Evolutionary conservation across 2,113 vertebrate genomes (phyloP).

Genomic region (Hiodon alosoides): DNA sequence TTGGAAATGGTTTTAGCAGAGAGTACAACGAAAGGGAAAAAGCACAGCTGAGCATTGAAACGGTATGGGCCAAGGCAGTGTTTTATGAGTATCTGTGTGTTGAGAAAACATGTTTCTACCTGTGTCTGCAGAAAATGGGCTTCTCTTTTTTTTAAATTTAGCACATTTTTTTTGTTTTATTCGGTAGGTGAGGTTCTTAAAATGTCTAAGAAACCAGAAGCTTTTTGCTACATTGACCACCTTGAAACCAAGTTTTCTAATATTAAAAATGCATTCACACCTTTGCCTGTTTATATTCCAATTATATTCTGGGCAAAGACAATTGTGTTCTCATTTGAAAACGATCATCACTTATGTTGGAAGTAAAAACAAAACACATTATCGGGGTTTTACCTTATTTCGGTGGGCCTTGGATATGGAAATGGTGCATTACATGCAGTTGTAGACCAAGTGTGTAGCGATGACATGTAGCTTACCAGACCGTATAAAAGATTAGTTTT

Average conservation of each 20-base stretch:
- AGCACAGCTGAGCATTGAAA: conserved; percentile 15
- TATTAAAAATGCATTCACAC: not conserved
- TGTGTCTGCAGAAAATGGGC: not conserved
- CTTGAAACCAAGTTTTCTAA: not conserved
- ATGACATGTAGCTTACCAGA: too few relatives aligned
- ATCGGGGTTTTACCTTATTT: not conserved
- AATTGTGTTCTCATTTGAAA: not conserved
- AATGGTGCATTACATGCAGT: not conserved
- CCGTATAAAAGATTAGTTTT: too few relatives aligned
- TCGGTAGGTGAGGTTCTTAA: not conserved
- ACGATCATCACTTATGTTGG: not conserved
- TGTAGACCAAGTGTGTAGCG: too few relatives aligned
- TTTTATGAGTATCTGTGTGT: not conserved
- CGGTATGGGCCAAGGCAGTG: not conserved
- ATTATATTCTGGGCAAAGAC: too few relatives aligned
- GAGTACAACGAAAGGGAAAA: conserved; percentile 21
- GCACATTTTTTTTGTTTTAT: not conserved
- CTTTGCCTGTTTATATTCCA: too few relatives aligned
- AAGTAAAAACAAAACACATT: conserved; percentile 4
- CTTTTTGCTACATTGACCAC: not conserved
- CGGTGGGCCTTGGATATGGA: not conserved
- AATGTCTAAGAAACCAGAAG: too few relatives aligned
- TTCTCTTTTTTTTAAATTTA: too few relatives aligned
- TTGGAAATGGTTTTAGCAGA: conserved; percentile 48
- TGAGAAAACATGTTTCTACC: not conserved